A percentile compares a stretch with the other conserved stretches of the same genome.
These are phyloP conservation scores for Onchidella celtica DNA, from an alignment of 2,888 invertebrate species.

Conservation along the genomic window DNA sequence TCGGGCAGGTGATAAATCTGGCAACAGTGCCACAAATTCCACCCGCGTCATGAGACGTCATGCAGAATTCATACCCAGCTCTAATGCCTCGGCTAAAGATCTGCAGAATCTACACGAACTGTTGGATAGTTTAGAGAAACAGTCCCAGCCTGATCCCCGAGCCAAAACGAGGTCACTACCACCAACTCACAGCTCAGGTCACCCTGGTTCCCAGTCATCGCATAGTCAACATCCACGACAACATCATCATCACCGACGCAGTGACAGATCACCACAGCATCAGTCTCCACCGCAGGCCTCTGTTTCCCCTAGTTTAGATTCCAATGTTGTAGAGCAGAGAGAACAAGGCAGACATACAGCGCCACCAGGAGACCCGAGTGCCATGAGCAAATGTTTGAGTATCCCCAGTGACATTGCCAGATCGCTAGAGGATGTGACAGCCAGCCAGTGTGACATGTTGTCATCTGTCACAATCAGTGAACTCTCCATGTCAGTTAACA, in stretches of 20 bases:
- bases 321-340: background rate
- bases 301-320: background rate
- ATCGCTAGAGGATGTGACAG: slow-evolving; percentile 73
- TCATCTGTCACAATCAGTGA: slow-evolving; percentile 75
- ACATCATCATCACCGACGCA: background rate
- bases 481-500: slow-evolving; percentile 71
- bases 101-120: slow-evolving; percentile 29
- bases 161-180: background rate
- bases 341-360: background rate
- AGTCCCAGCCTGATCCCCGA: background rate
- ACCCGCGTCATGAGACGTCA: slow-evolving; percentile 42
- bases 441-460: slow-evolving; percentile 70
- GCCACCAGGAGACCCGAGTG: background rate
- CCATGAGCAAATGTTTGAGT: slow-evolving; percentile 73
- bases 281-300: background rate
- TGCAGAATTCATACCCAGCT: slow-evolving; percentile 49
- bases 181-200: background rate
- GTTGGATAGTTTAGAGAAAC: slow-evolving; percentile 32
- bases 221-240: background rate
- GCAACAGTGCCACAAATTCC: background rate
- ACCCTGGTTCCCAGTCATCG: background rate
- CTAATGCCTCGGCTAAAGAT: slow-evolving; percentile 15
- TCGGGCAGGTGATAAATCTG: background rate
- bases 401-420: slow-evolving; percentile 74
- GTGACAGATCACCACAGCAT: background rate